Conservation (phyloP, 1,140 invertebrate species). For the Ridgeia piscesae region DNA sequence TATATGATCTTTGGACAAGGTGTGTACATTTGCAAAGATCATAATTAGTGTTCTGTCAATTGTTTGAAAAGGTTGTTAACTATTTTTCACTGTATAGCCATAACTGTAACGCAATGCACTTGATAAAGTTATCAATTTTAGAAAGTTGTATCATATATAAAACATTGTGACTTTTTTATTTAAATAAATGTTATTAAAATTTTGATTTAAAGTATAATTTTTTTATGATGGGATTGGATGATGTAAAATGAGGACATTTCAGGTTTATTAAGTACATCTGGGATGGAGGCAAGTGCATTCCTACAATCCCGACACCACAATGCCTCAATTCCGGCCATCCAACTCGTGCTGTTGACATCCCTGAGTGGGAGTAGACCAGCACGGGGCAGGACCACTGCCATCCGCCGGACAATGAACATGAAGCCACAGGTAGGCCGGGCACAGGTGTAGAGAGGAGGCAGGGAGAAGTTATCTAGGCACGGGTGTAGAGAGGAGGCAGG, state of each 20-base stretch:
- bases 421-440: not conserved
- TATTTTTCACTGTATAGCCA: not conserved
- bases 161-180: no score
- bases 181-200: no score
- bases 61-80: not conserved
- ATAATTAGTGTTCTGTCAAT: not conserved
- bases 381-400: not conserved
- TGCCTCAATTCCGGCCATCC: not conserved
- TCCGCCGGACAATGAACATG: not conserved
- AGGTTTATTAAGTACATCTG: not conserved
- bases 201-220: no score
- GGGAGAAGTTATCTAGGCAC: no score
- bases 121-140: no score
- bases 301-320: not conserved
- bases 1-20: constrained; percentile 18
- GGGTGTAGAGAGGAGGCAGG: no score
- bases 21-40: not conserved
- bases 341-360: not conserved
- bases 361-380: not conserved
- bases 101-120: not conserved
- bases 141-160: no score
- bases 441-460: no score
- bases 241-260: not conserved
- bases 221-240: no score
- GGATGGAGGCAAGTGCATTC: not conserved